Conservation (phyloP, 1,140 invertebrate species). For the Trachelipus rathkii region DNA sequence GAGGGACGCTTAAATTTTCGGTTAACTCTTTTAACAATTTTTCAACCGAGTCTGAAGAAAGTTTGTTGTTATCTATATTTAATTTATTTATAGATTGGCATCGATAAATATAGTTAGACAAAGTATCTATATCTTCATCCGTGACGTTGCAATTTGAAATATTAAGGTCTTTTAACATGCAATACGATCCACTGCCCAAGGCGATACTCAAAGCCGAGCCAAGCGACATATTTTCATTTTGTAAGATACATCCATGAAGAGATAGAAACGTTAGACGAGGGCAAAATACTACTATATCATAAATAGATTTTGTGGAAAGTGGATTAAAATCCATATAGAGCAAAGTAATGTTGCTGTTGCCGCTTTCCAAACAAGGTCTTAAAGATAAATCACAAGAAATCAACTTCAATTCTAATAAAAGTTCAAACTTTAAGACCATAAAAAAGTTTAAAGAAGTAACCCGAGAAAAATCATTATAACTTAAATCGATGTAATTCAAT, state of each 20-base stretch:
- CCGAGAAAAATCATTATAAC: not conserved
- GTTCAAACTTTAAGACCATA: not conserved
- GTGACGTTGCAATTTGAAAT: not conserved
- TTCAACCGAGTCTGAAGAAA: not conserved
- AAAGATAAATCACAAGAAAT: not conserved
- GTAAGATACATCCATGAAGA: not conserved
- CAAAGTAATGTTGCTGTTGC: no score
- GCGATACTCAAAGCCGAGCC: not conserved
- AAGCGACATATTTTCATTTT: not conserved
- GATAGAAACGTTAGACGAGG: not conserved
- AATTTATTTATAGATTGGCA: not conserved
- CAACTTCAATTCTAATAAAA: not conserved
- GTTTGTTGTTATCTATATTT: not conserved
- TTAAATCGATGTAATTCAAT: not conserved
- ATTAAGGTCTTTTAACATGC: not conserved
- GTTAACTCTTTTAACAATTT: not conserved
- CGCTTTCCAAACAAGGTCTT: not conserved
- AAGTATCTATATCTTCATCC: not conserved
- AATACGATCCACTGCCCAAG: not conserved
- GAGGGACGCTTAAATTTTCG: not conserved
- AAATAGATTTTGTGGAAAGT: no score
- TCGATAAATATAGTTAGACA: not conserved
- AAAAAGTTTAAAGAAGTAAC: not conserved
- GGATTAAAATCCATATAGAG: no score
- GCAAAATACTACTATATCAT: not conserved